Evolutionary conservation across 2,113 vertebrate species (phyloP).

Genomic region (Sorex araneus): DNA sequence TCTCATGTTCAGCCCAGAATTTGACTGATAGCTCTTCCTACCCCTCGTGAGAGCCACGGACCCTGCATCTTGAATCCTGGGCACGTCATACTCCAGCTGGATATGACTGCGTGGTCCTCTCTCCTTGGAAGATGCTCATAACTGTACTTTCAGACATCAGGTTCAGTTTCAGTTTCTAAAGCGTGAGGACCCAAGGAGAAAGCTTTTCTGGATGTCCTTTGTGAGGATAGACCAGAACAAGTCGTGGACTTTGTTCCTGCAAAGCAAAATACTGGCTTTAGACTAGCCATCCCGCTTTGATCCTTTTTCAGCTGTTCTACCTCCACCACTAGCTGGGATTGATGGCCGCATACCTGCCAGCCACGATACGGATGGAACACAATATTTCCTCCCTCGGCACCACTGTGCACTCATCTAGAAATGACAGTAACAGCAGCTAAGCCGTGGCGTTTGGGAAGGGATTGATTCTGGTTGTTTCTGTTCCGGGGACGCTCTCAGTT

Average conservation of each 20-base stretch:
- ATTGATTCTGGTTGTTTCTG: neutral
- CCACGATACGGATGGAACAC: neutral
- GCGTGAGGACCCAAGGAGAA: neutral
- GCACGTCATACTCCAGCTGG: neutral
- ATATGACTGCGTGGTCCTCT: neutral
- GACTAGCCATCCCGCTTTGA: neutral
- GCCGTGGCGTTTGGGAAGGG: neutral
- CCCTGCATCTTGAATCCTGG: neutral
- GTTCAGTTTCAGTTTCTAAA: neutral
- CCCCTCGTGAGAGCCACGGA: neutral
- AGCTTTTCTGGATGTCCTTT: neutral
- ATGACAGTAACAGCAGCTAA: neutral
- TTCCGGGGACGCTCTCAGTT: neutral
- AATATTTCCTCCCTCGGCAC: neutral
- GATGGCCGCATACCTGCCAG: neutral
- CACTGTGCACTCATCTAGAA: neutral
- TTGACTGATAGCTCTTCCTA: neutral
- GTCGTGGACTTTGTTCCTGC: neutral
- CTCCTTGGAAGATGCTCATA: neutral
- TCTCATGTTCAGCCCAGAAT: neutral
- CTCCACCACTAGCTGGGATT: neutral
- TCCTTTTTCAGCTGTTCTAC: slow-evolving; percentile 28
- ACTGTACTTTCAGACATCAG: neutral
- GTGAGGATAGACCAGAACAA: neutral
- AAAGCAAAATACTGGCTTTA: neutral